Percentiles rank a stretch among this genome's conserved stretches.
Evolutionary conservation across 2,888 invertebrate species (phyloP).

Genomic region (Cephalotes varians): DNA sequence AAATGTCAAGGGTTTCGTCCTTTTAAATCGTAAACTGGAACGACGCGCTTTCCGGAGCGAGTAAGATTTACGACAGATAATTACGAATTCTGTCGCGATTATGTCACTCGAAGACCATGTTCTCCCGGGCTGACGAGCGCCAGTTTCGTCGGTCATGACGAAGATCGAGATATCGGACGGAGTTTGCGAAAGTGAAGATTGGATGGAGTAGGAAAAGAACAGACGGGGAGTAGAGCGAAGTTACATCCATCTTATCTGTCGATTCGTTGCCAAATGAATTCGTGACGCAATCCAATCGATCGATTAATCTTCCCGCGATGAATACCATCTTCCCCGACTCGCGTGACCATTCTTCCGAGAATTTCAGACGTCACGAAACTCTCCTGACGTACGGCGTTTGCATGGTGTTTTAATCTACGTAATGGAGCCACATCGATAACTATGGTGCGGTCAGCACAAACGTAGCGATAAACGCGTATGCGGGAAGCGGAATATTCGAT

Average conservation of each 20-base stretch:
- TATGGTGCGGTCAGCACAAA: not conserved
- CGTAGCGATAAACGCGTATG: not conserved
- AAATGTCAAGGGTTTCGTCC: slow-evolving; percentile 25
- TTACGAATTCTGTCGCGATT: slow-evolving; percentile 28
- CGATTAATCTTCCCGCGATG: slow-evolving; percentile 60
- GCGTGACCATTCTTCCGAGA: not conserved
- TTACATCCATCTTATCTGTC: slow-evolving; percentile 68
- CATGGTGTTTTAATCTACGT: slow-evolving; percentile 18
- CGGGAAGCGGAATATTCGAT: not conserved
- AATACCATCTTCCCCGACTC: slow-evolving; percentile 14
- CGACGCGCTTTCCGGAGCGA: not conserved
- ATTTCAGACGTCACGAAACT: not conserved
- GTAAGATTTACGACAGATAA: not conserved
- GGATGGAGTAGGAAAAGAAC: slow-evolving; percentile 18
- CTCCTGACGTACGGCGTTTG: not conserved
- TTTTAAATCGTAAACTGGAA: not conserved
- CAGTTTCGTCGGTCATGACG: slow-evolving; percentile 2
- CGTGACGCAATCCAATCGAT: slow-evolving; percentile 53
- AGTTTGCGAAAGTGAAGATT: slow-evolving; percentile 18
- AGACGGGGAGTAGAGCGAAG: slow-evolving; percentile 14
- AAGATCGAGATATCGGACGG: slow-evolving; percentile 16
- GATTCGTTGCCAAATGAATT: slow-evolving; percentile 71
- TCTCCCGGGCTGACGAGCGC: not conserved
- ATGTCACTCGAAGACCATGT: not conserved
- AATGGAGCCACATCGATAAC: slow-evolving; percentile 13